Conservation (phyloP, 92 coral and sea anemone species). For the Actinernus sp. region DNA sequence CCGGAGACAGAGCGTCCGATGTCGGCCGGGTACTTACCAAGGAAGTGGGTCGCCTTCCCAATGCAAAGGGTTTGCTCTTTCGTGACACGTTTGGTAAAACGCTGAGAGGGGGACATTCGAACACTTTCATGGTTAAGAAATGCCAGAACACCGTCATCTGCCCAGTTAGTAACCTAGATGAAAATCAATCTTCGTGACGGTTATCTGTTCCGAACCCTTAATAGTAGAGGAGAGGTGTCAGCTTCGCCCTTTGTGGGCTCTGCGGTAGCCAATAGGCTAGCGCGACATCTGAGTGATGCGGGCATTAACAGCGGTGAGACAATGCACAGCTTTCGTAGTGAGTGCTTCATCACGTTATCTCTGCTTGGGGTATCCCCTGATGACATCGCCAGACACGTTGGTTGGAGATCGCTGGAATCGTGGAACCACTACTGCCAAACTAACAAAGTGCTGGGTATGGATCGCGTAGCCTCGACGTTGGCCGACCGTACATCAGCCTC, state of each 20-base stretch:
- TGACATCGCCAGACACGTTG: slow-evolving; percentile 30
- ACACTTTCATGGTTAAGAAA: slow-evolving; percentile 43
- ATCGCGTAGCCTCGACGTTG: neutral
- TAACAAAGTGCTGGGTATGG: neutral
- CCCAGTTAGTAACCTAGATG: slow-evolving; percentile 62
- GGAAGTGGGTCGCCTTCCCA: slow-evolving; percentile 3
- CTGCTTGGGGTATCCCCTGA: slow-evolving; percentile 40
- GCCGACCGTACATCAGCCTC: neutral
- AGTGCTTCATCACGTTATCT: slow-evolving; percentile 53
- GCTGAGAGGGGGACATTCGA: slow-evolving; percentile 25
- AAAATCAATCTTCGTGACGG: slow-evolving; percentile 41
- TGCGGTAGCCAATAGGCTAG: slow-evolving; percentile 38
- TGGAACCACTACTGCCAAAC: neutral
- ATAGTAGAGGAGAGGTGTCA: slow-evolving; percentile 27
- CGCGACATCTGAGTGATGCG: slow-evolving; percentile 19
- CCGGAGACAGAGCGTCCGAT: slow-evolving; percentile 53
- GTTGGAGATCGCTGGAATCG: neutral
- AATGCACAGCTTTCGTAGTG: slow-evolving; percentile 40
- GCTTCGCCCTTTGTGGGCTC: slow-evolving; percentile 48
- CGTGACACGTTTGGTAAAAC: slow-evolving; percentile 56
- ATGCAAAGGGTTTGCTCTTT: slow-evolving; percentile 7
- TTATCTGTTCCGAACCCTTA: slow-evolving; percentile 45
- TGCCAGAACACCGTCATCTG: slow-evolving; percentile 29
- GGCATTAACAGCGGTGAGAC: slow-evolving; percentile 51
- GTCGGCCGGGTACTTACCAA: slow-evolving; percentile 23